These are phyloP conservation scores for Eulemur albifrons DNA, from an alignment of 2,797 vertebrate species.

Conservation along the genomic window DNA sequence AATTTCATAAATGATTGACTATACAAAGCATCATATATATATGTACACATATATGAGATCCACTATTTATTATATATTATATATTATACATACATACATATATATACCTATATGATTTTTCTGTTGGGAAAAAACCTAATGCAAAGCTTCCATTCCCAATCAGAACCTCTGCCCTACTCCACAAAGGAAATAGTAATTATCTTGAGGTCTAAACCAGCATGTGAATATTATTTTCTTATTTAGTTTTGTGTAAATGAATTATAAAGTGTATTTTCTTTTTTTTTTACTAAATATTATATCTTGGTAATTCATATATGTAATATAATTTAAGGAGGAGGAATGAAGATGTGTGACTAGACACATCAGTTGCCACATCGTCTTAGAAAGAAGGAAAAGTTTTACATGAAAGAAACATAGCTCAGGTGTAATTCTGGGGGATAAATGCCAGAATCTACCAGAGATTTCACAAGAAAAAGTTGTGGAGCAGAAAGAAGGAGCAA, in stretches of 20 bases:
- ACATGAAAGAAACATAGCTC: neutral
- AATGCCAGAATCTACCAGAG: neutral
- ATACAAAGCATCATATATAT: neutral
- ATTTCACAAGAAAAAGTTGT: neutral
- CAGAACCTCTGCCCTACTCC: rapidly evolving
- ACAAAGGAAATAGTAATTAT: neutral
- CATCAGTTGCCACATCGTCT: neutral
- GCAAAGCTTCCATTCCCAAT: too few species aligned
- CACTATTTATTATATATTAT: neutral
- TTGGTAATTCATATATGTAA: neutral
- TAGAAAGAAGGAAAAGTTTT: neutral
- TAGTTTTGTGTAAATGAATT: neutral
- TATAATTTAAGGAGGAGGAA: neutral
- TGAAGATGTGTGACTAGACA: neutral
- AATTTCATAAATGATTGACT: neutral
- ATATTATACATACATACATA: neutral
- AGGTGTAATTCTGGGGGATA: neutral
- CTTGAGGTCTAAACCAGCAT: neutral
- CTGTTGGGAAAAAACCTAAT: neutral
- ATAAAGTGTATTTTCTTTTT: neutral
- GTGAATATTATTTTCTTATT: neutral
- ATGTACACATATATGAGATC: too few species aligned
- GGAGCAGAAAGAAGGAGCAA: neutral
- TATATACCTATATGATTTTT: neutral
- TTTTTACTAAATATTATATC: neutral